Percentiles rank a stretch among this genome's conserved stretches.
These are phyloP conservation scores for Fregata magnificens DNA, from an alignment of 2,113 vertebrate species.

Conservation along the genomic window DNA sequence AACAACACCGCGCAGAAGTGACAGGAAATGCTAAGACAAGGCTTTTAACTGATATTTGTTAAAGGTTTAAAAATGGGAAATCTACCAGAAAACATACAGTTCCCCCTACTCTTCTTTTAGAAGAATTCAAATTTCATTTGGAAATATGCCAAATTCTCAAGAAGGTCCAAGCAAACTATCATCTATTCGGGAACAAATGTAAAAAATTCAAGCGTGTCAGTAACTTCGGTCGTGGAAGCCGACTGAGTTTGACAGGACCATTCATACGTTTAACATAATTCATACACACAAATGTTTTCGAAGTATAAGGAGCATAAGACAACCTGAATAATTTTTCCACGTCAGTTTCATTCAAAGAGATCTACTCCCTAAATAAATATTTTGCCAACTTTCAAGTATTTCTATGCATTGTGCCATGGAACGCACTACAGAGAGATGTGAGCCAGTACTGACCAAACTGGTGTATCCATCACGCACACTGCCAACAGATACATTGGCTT, in stretches of 20 bases:
- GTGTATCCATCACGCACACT: neutral
- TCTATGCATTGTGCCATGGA: neutral
- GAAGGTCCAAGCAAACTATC: neutral
- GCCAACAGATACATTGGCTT: neutral
- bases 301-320: neutral
- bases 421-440: neutral
- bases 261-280: fast-evolving
- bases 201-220: neutral
- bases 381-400: neutral
- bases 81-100: neutral
- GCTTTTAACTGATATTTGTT: neutral
- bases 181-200: neutral
- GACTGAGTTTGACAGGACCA: neutral
- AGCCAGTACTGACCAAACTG: neutral
- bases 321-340: neutral
- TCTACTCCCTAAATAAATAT: neutral
- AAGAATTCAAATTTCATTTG: neutral
- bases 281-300: neutral
- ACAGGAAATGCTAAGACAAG: neutral
- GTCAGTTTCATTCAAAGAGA: neutral
- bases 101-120: neutral
- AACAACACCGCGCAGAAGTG: neutral
- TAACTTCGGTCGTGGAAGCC: neutral
- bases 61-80: neutral
- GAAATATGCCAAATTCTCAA: neutral